Evolutionary conservation across 2,888 invertebrate genomes (phyloP).

Genomic region (Lochmaea capreae): DNA sequence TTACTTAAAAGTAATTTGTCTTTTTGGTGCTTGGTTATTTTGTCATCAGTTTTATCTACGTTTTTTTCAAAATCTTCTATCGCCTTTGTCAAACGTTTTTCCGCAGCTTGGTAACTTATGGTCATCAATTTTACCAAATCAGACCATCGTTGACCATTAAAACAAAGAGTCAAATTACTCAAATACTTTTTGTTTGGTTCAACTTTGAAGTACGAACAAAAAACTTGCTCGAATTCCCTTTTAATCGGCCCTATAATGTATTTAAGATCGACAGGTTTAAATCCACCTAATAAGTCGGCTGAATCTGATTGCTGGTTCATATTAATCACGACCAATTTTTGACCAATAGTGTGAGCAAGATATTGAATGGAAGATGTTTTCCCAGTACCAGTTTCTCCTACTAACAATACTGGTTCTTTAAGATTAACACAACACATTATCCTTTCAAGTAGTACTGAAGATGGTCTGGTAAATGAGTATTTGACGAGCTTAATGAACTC

Average conservation of each 20-base stretch:
- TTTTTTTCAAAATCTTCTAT: constrained; percentile 39
- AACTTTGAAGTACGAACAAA: constrained; percentile 80
- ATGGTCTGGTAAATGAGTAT: constrained; percentile 86
- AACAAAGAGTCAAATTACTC: constrained; percentile 81
- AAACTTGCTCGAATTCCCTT: constrained; percentile 85
- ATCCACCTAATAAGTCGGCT: constrained; percentile 95
- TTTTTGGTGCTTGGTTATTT: constrained; percentile 58
- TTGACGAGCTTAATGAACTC: constrained; percentile 61
- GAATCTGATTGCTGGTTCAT: constrained; percentile 99
- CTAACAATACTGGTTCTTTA: constrained; percentile 91
- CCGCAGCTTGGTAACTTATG: constrained; percentile 77
- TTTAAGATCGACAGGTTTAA: constrained; percentile 94
- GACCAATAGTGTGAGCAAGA: constrained; percentile 84
- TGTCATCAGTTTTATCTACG: constrained; percentile 15
- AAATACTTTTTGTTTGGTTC: constrained; percentile 87
- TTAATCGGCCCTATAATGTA: constrained; percentile 84
- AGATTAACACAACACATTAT: constrained; percentile 86
- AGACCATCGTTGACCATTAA: constrained; percentile 78
- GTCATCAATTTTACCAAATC: constrained; percentile 81
- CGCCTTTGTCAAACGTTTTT: constrained; percentile 66
- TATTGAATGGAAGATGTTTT: constrained; percentile 97
- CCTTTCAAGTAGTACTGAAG: constrained; percentile 86
- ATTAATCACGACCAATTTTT: constrained; percentile 92
- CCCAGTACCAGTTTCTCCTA: constrained; percentile 98
- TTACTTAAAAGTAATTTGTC: constrained; percentile 64